A percentile compares a stretch with the other conserved stretches of the same genome.
Conservation (phyloP, 2,888 invertebrate genomes). For the Muschampia plurimacula region DNA sequence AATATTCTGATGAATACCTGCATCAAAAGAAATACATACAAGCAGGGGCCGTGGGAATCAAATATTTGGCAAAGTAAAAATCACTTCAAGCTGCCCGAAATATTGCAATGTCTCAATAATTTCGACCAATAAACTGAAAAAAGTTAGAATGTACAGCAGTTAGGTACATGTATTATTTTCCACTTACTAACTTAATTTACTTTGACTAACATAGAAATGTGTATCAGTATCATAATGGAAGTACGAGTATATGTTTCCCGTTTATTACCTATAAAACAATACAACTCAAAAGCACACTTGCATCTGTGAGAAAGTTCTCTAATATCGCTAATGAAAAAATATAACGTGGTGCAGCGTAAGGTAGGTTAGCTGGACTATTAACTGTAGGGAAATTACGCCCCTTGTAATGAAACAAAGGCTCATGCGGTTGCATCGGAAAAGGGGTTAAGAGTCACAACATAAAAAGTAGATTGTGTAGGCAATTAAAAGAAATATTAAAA, state of each 20-base stretch:
- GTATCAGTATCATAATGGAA: background rate
- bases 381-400: slow-evolving; percentile 31
- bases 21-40: slow-evolving; percentile 41
- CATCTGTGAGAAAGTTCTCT: slow-evolving; percentile 14
- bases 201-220: background rate
- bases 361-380: slow-evolving; percentile 15
- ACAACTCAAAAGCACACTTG: background rate
- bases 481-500: slow-evolving; percentile 22
- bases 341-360: background rate
- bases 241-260: background rate
- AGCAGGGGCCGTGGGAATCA: slow-evolving; percentile 43
- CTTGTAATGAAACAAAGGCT: slow-evolving; percentile 28
- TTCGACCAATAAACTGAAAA: too few species aligned
- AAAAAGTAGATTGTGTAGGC: slow-evolving; percentile 27
- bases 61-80: background rate
- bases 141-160: too few species aligned
- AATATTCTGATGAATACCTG: slow-evolving; percentile 43
- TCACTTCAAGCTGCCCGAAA: too few species aligned
- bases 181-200: background rate
- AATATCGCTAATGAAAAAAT: slow-evolving; percentile 26
- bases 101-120: too few species aligned
- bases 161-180: background rate
- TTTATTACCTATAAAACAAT: background rate
- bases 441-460: slow-evolving; percentile 23
- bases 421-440: slow-evolving; percentile 20